These are phyloP conservation scores for Portunus trituberculatus DNA, from an alignment of 1,140 invertebrate genomes.

Conservation along the genomic window DNA sequence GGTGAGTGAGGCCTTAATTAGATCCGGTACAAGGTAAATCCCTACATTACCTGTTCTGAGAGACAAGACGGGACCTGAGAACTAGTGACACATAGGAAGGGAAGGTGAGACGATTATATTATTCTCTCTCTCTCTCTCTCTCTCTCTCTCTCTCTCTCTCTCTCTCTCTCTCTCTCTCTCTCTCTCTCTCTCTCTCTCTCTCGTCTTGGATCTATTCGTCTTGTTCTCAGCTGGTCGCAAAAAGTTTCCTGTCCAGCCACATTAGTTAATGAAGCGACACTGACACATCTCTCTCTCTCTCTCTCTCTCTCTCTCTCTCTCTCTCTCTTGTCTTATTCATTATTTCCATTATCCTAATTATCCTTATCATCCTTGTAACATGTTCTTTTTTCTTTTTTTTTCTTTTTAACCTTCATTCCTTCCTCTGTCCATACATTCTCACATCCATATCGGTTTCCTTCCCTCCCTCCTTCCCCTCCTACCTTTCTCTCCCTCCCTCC, in stretches of 20 bases:
- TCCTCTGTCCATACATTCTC: background rate
- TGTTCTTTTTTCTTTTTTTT: background rate
- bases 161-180: background rate
- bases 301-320: background rate
- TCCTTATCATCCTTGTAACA: background rate
- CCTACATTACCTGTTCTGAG: background rate
- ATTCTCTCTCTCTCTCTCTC: too few species aligned
- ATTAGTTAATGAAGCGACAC: slow-evolving; percentile 29
- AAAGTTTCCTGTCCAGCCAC: background rate
- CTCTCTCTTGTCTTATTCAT: background rate
- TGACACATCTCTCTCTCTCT: background rate
- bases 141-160: too few species aligned
- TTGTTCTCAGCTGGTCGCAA: background rate
- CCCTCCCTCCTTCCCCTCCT: background rate
- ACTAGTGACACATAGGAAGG: background rate
- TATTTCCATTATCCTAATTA: background rate
- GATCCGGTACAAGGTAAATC: background rate
- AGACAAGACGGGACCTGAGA: background rate
- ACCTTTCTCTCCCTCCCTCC: background rate
- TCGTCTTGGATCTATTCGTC: background rate
- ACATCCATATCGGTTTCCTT: background rate
- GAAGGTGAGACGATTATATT: background rate
- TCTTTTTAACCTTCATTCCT: background rate
- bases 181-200: slow-evolving; percentile 45
- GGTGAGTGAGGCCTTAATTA: background rate